Percentiles rank a stretch among this genome's conserved stretches.
Evolutionary conservation across 2,113 vertebrate species (phyloP).

Genomic region (Periophthalmodon schlosseri): DNA sequence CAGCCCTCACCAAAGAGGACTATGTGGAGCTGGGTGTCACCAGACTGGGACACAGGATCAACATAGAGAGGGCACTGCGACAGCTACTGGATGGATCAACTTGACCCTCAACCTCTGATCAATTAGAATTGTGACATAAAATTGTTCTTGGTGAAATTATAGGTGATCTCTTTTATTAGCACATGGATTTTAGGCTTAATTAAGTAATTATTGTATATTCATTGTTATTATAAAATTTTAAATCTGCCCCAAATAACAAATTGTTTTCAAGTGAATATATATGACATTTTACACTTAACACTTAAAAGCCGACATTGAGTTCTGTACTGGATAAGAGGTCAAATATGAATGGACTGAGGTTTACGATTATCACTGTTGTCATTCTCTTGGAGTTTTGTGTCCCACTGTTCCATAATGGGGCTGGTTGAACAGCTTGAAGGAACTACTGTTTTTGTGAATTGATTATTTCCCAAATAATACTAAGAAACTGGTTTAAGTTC

Average conservation of each 20-base stretch:
- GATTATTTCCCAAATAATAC: slow-evolving; percentile 30
- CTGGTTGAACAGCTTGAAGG: background rate
- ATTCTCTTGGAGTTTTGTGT: background rate
- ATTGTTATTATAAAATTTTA: background rate
- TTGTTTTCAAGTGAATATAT: background rate
- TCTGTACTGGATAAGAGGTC: background rate
- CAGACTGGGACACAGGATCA: slow-evolving; percentile 97
- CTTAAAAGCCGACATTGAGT: background rate
- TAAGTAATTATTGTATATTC: background rate
- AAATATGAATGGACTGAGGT: background rate
- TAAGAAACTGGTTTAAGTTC: slow-evolving; percentile 52
- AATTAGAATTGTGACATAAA: slow-evolving; percentile 59
- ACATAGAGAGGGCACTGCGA: slow-evolving; percentile 95
- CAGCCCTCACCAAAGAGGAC: slow-evolving; percentile 97
- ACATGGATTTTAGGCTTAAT: slow-evolving; percentile 35
- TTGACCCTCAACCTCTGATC: slow-evolving; percentile 70
- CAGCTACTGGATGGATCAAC: slow-evolving; percentile 90
- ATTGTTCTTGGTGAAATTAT: slow-evolving; percentile 38
- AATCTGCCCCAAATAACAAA: background rate
- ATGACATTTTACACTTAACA: background rate
- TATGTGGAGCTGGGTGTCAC: slow-evolving; percentile 97
- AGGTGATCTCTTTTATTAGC: slow-evolving; percentile 42
- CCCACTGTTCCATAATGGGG: background rate
- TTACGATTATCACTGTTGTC: background rate
- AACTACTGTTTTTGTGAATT: slow-evolving; percentile 36